Conservation (phyloP, 2,888 invertebrate genomes). For the Sthenelais limicola region DNA sequence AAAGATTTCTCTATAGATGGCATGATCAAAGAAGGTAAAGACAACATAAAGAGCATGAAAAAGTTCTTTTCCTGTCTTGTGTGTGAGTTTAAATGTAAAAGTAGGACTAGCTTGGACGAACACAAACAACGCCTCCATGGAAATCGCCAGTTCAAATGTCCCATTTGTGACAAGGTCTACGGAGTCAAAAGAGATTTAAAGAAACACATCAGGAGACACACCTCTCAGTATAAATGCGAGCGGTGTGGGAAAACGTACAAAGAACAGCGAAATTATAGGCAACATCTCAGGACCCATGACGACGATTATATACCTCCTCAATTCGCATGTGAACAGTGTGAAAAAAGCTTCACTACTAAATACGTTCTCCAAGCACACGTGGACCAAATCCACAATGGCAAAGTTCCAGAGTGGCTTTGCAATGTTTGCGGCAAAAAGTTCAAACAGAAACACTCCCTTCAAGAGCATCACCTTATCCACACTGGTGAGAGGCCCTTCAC, state of each 20-base stretch:
- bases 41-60: not conserved
- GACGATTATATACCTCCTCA: conserved; percentile 19
- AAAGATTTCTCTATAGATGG: conserved; percentile 8
- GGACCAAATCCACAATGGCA: conserved; percentile 17
- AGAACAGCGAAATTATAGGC: conserved; percentile 4
- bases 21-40: conserved; percentile 20
- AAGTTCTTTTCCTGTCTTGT: not conserved
- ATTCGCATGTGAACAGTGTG: conserved; percentile 21
- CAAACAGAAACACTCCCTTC: conserved; percentile 20
- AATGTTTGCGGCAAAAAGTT: conserved; percentile 30
- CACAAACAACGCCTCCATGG: conserved; percentile 10
- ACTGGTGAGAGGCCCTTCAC: conserved; percentile 10
- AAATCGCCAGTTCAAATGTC: not conserved
- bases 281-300: conserved; percentile 17
- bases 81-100: not conserved
- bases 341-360: conserved; percentile 16
- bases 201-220: conserved; percentile 21
- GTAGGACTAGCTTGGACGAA: not conserved
- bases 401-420: not conserved
- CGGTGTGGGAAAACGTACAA: conserved; percentile 37
- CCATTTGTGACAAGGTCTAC: conserved; percentile 12
- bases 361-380: conserved; percentile 22
- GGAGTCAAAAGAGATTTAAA: conserved; percentile 9
- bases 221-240: not conserved
- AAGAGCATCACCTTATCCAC: conserved; percentile 19